Conservation (phyloP, 2,797 vertebrate genomes). For the Dipus sagitta region DNA sequence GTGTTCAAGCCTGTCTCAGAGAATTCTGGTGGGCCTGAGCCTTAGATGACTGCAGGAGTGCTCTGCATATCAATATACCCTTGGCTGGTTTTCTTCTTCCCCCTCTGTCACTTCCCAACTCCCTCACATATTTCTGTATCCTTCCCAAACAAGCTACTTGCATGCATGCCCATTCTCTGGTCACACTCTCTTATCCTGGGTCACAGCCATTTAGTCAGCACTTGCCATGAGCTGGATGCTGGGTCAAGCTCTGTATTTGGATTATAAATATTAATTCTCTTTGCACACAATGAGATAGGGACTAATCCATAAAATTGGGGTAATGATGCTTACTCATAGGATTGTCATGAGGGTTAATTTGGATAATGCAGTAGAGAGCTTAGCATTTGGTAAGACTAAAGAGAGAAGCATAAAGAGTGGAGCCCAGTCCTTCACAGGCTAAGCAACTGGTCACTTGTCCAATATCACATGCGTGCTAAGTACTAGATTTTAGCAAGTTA, state of each 20-base stretch:
- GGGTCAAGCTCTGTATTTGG: conserved; percentile 38
- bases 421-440: not conserved
- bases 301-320: conserved; percentile 55
- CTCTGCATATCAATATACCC: not conserved
- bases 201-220: conserved; percentile 19
- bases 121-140: not conserved
- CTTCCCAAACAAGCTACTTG: not conserved
- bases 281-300: conserved; percentile 44
- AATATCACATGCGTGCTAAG: not conserved
- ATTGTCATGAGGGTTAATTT: conserved; percentile 56
- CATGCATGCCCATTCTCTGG: not conserved
- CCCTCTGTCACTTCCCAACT: not conserved
- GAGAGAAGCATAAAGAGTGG: conserved; percentile 47
- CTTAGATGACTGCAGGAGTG: not conserved
- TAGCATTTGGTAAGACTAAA: not conserved
- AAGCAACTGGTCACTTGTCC: conserved; percentile 17
- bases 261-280: conserved; percentile 66
- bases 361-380: conserved; percentile 22
- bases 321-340: conserved; percentile 54
- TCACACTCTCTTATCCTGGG: not conserved
- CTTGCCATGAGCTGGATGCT: conserved; percentile 3
- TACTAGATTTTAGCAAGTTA: conserved; percentile 29
- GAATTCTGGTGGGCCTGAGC: not conserved
- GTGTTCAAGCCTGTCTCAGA: not conserved
- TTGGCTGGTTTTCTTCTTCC: conserved; percentile 1